phyloP scores from a whole-genome alignment of 2,888 invertebrate genomes.

The Leucozona laternaria region DNA sequence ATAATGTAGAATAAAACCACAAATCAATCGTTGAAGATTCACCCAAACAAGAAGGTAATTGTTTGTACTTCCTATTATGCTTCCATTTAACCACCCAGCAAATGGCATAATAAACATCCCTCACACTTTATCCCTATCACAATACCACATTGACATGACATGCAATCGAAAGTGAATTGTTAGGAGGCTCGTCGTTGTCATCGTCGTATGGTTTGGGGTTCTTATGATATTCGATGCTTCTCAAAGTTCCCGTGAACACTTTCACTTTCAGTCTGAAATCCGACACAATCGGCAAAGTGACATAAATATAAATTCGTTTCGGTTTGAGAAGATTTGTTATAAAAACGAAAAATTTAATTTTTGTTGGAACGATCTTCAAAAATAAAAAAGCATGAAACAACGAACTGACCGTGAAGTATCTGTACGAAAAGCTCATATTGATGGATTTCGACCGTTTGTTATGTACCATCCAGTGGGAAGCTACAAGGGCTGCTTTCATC shows the following conservation, averaged over 20 bases:
- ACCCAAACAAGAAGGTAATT: not conserved
- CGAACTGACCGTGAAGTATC: constrained; percentile 38
- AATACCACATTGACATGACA: constrained; percentile 53
- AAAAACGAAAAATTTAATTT: not conserved
- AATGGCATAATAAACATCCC: constrained; percentile 8
- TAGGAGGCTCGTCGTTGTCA: not conserved
- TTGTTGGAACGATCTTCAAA: not conserved
- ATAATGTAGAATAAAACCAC: constrained; percentile 6
- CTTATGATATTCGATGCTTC: not conserved
- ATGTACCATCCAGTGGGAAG: constrained; percentile 71
- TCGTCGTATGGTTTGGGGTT: constrained; percentile 10
- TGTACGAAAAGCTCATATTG: constrained; percentile 45
- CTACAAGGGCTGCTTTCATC: constrained; percentile 80
- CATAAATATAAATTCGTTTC: constrained; percentile 35
- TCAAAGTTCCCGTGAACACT: constrained; percentile 21
- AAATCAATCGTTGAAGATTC: not conserved
- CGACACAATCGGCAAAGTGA: constrained; percentile 47
- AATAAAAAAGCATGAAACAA: constrained; percentile 39
- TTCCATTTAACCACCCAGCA: constrained; percentile 11
- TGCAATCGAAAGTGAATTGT: constrained; percentile 34
- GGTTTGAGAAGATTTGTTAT: not conserved
- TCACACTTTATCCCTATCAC: constrained; percentile 26
- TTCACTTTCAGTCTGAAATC: constrained; percentile 53
- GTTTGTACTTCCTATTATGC: not conserved
- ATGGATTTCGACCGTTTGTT: constrained; percentile 64